Conservation (phyloP, 2,888 invertebrate species). For the Leucophora obtusa region DNA sequence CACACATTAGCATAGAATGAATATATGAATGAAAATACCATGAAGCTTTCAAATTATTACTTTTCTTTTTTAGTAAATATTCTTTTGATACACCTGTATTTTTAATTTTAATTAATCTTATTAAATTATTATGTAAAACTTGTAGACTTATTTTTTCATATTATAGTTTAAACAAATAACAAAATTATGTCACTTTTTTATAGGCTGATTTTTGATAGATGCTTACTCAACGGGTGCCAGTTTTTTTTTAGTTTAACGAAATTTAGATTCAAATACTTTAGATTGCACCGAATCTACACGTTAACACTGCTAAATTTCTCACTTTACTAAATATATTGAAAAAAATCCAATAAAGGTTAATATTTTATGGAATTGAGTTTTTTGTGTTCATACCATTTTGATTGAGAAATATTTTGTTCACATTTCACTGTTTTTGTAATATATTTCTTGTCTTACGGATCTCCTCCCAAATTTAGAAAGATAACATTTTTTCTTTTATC, state of each 20-base stretch:
- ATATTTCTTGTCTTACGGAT: conserved; percentile 55
- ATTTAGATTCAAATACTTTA: conserved; percentile 11
- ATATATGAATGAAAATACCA: background rate
- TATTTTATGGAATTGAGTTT: conserved; percentile 27
- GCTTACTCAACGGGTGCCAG: conserved; percentile 68
- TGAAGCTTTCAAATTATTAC: background rate
- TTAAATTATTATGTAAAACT: conserved; percentile 17
- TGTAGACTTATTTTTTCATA: background rate
- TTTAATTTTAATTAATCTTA: background rate
- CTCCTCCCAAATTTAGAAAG: conserved; percentile 66
- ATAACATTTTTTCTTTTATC: conserved; percentile 45
- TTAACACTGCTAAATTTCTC: conserved; percentile 53
- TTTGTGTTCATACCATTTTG: conserved; percentile 32
- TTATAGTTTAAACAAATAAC: background rate
- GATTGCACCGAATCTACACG: conserved; percentile 36
- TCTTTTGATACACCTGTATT: conserved; percentile 33
- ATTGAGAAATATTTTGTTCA: conserved; percentile 51
- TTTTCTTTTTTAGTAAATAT: background rate
- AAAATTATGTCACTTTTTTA: conserved; percentile 47
- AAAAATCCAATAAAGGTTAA: conserved; percentile 30
- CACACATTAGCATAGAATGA: background rate
- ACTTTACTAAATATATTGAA: conserved; percentile 39
- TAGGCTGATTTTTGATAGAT: conserved; percentile 10
- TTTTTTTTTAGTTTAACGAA: conserved; percentile 24
- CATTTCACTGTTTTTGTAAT: conserved; percentile 27